Percentiles rank a stretch among this genome's conserved stretches.
These are phyloP conservation scores for Gryllus bimaculatus DNA, from an alignment of 1,140 invertebrate genomes.

Conservation along the genomic window DNA sequence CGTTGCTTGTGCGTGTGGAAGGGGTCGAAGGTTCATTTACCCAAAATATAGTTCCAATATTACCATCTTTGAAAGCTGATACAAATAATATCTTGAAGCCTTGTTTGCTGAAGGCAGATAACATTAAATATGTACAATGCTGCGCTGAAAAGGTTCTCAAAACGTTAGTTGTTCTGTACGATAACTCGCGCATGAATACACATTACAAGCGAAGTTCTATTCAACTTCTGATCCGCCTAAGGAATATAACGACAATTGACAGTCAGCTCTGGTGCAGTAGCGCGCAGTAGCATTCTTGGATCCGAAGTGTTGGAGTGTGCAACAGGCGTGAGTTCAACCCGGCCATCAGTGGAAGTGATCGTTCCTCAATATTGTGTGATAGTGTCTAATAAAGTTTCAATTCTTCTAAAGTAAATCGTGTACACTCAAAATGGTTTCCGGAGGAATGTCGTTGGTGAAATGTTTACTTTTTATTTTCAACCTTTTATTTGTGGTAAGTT, in stretches of 20 bases:
- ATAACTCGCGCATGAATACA: not conserved
- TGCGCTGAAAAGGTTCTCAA: no score
- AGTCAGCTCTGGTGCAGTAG: not conserved
- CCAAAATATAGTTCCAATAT: no score
- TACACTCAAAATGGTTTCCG: conserved; percentile 48
- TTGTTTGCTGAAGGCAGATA: no score
- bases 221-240: not conserved
- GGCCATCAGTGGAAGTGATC: not conserved
- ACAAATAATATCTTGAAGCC: no score
- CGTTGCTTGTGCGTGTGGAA: no score
- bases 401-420: not conserved
- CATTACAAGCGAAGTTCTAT: not conserved
- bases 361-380: no score
- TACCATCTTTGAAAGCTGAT: no score
- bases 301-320: not conserved
- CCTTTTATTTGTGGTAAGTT: conserved; percentile 72
- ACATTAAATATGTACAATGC: no score
- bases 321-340: not conserved
- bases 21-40: no score
- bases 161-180: no score
- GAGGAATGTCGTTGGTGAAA: conserved; percentile 68
- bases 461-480: conserved; percentile 77
- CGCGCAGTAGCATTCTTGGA: not conserved
- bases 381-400: not conserved
- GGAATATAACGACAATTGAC: not conserved